Percentiles rank a stretch among this genome's conserved stretches.
Evolutionary conservation across 1,140 invertebrate species (phyloP).

Genomic region (Idris sp.): DNA sequence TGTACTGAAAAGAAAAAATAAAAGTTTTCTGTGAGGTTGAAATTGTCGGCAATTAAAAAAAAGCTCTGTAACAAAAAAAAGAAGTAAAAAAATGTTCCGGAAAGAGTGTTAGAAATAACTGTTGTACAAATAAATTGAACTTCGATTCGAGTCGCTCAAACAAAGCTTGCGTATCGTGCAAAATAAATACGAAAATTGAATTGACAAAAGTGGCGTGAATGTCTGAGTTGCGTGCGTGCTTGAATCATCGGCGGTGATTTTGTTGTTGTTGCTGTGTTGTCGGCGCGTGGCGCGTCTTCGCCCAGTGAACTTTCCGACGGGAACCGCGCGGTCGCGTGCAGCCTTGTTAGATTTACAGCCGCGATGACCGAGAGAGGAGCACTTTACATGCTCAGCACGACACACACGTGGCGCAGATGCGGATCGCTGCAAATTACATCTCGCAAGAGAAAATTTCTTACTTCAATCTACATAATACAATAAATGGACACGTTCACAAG

Average conservation of each 20-base stretch:
- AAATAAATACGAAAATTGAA: conserved; percentile 32
- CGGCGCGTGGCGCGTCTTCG: conserved; percentile 41
- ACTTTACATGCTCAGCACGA: conserved; percentile 40
- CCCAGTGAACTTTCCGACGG: conserved; percentile 38
- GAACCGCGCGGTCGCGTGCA: conserved; percentile 60
- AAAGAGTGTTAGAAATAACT: no score
- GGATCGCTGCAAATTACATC: conserved; percentile 53
- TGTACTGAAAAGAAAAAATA: no score
- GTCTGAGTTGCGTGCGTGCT: conserved; percentile 20
- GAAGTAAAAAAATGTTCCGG: no score
- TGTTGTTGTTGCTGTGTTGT: no score
- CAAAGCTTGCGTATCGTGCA: no score
- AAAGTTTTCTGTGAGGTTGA: no score
- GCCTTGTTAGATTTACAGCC: conserved; percentile 46
- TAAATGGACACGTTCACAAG: conserved; percentile 35
- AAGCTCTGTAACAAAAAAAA: no score
- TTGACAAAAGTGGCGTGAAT: conserved; percentile 8
- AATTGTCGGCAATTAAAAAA: no score
- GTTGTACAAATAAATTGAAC: no score
- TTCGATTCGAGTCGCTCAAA: no score
- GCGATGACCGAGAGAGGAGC: conserved; percentile 47
- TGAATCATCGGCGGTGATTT: conserved; percentile 43
- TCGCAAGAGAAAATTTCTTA: conserved; percentile 34
- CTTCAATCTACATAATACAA: conserved; percentile 47
- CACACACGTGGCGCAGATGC: conserved; percentile 44